Conservation (phyloP, 2,888 invertebrate genomes). For the Bugulina stolonifera region DNA sequence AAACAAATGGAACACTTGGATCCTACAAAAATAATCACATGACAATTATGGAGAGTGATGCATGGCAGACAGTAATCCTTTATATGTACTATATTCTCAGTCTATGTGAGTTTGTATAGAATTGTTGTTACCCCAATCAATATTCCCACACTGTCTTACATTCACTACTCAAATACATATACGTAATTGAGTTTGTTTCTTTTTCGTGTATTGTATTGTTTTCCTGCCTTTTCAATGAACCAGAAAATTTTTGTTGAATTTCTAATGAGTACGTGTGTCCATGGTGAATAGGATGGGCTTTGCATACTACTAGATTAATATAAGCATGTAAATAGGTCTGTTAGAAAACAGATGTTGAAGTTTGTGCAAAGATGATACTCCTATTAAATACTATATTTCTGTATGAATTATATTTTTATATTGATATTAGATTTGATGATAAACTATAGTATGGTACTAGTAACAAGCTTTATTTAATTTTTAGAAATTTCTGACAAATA, state of each 20-base stretch:
- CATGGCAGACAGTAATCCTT: background rate
- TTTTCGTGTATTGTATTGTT: no score
- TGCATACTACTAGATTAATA: no score
- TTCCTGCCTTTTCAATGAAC: no score
- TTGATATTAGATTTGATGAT: slow-evolving; percentile 49
- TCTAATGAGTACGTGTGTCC: no score
- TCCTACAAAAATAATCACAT: background rate
- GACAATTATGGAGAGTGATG: background rate
- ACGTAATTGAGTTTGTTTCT: background rate
- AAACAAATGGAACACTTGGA: background rate
- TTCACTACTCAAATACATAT: background rate
- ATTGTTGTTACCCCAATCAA: background rate
- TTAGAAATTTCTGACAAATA: no score
- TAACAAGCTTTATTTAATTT: no score
- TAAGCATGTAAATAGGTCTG: no score
- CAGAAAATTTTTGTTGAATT: no score
- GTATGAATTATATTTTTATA: background rate
- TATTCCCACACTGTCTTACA: background rate
- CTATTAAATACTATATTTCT: background rate
- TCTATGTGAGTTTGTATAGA: background rate
- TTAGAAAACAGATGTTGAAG: background rate
- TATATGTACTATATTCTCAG: background rate
- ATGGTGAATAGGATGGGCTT: no score
- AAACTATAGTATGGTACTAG: no score
- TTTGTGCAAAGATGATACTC: background rate